A percentile compares a stretch with the other conserved stretches of the same genome.
phyloP scores from a whole-genome alignment of 2,797 vertebrate species.

The Florisuga fusca region DNA sequence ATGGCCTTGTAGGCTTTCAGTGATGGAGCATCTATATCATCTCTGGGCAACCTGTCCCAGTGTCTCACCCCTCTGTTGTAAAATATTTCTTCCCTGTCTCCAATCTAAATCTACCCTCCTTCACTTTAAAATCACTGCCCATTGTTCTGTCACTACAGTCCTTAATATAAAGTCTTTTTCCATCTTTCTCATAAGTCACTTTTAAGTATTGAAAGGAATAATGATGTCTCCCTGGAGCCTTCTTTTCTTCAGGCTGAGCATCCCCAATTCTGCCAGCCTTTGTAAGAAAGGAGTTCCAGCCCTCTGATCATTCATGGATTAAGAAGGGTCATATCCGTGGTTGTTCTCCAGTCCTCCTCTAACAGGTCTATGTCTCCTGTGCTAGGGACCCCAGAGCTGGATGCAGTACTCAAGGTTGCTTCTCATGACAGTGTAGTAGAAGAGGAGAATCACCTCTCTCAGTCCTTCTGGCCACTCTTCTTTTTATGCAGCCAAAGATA shows the following conservation, averaged over 20 bases:
- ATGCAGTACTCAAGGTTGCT: not conserved
- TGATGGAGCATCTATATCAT: fast-evolving
- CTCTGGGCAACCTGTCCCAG: not conserved
- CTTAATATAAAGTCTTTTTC: not conserved
- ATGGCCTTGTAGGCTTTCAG: not conserved
- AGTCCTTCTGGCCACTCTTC: no score
- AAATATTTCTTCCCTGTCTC: not conserved
- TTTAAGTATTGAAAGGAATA: not conserved
- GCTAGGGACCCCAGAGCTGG: not conserved
- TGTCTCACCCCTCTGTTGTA: not conserved
- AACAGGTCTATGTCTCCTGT: not conserved
- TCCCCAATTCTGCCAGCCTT: no score
- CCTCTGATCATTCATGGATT: not conserved
- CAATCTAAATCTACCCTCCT: not conserved
- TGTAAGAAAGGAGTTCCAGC: not conserved
- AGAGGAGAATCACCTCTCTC: not conserved
- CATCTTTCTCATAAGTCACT: not conserved
- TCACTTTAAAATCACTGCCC: not conserved
- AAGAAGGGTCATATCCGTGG: not conserved
- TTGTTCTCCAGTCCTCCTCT: fast-evolving
- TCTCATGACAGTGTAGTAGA: not conserved
- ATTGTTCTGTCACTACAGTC: not conserved
- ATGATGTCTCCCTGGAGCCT: not conserved
- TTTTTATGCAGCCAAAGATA: no score
- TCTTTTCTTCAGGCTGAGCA: not conserved